Evolutionary conservation across 2,113 vertebrate genomes (phyloP), one percentile per base, ranked within the genome.

Genomic region (Sylvicapra grimmia): DNA sequence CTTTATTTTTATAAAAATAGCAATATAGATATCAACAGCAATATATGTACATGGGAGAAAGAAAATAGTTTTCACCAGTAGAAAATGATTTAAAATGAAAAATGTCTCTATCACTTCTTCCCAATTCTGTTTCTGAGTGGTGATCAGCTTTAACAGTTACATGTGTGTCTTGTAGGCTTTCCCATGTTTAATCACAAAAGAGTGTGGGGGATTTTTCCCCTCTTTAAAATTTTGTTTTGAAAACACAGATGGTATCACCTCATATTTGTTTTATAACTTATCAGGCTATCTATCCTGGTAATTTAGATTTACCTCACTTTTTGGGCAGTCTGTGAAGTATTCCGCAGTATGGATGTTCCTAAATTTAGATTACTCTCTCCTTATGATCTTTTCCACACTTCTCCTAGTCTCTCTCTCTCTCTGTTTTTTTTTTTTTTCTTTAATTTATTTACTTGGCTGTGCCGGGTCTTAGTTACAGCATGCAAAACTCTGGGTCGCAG

Each of bases 111-210:
- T 54, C 25, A 82, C 15, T 11, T n/a, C 36, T 92, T 89, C 65
- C 79, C 40, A 77, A 2, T 63, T 56, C 33, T 33, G 8, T 53
- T 87, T 40, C 40, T 18, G 31, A 53, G 80, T 65, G 29, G 86
- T 68, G 51, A 86, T 96, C 29, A 53, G 54, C 92, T 89, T 95
- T 89, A 92, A 91, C 25, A 40, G 59, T 63, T 31, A 96, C 21
- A 16, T 36, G 16, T 86, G 25, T 47, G 29, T 54, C 61, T 77
- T 59, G 27, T 58, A 23, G 44, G 27, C 40, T 72, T 91, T 82
- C 44, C 61, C 58, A 1, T 63, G 16, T 86, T 85, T 77, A 89
- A 18, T 53, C 16, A 44, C 10, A 61, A n/a, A 23, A 79, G 63
- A 84, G 80, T 54, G 53, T 33, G 31, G 27, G 11, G 27, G 3